phyloP scores from a whole-genome alignment of 2,888 invertebrate species.

The Parnassius apollo region DNA sequence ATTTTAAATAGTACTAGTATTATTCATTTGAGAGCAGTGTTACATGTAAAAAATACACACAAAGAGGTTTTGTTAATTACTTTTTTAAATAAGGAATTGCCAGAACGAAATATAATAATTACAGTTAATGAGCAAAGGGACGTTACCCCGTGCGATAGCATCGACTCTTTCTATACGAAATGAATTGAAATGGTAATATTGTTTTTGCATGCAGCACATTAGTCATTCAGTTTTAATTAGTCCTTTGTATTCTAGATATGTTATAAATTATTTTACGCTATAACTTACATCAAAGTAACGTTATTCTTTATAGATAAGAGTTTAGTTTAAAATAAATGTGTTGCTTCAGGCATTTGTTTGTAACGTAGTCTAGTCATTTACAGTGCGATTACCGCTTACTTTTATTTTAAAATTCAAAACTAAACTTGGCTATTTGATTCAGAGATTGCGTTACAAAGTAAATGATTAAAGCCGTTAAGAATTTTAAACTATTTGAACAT shows the following conservation, averaged over 20 bases:
- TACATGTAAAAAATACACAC: conserved; percentile 15
- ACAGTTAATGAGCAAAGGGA: conserved; percentile 57
- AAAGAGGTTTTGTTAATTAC: conserved; percentile 22
- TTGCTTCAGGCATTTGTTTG: not conserved
- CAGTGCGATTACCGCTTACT: no score
- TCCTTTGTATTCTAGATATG: conserved; percentile 17
- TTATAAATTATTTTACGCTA: conserved; percentile 18
- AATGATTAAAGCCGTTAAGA: no score
- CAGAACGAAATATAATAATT: conserved; percentile 44
- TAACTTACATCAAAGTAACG: conserved; percentile 14
- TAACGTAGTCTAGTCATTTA: not conserved
- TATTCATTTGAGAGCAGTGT: not conserved
- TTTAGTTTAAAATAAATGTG: not conserved
- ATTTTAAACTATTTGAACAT: no score
- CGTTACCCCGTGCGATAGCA: conserved; percentile 54
- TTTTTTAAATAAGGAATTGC: conserved; percentile 36
- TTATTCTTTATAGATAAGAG: not conserved
- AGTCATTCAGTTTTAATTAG: conserved; percentile 43
- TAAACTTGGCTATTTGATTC: not conserved
- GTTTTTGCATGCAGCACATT: conserved; percentile 48
- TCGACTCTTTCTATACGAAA: conserved; percentile 54
- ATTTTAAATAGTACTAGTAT: no score
- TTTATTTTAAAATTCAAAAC: no score
- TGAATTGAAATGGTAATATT: conserved; percentile 60
- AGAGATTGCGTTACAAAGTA: not conserved